Conservation (phyloP, 2,888 invertebrate species). For the Lasioglossum pauxillum region DNA sequence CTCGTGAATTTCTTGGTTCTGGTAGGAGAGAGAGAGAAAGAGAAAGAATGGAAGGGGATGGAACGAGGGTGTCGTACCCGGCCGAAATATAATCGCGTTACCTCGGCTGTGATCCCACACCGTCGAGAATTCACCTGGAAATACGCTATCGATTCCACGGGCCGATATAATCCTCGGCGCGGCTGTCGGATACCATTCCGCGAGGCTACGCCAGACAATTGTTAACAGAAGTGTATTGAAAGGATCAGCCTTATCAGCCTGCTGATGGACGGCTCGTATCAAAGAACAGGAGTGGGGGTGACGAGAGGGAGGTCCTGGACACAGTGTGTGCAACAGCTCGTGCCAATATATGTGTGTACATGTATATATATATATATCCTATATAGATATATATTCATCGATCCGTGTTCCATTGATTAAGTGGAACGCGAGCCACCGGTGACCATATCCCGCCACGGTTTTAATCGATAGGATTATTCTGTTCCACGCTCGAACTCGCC, state of each 20-base stretch:
- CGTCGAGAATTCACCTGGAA: conserved; percentile 41
- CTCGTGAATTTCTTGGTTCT: conserved; percentile 48
- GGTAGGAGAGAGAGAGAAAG: no score
- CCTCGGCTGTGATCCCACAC: conserved; percentile 25
- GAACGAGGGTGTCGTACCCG: conserved; percentile 10
- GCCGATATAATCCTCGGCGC: conserved; percentile 29
- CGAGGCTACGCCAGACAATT: conserved; percentile 40
- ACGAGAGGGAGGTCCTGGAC: not conserved
- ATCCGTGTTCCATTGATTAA: conserved; percentile 50
- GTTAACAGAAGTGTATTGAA: conserved; percentile 49
- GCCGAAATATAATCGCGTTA: conserved; percentile 56
- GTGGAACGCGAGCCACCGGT: conserved; percentile 29
- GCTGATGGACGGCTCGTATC: conserved; percentile 48
- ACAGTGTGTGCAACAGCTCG: conserved; percentile 7
- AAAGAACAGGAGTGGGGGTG: conserved; percentile 37
- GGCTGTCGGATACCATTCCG: conserved; percentile 20
- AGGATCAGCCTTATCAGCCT: conserved; percentile 49
- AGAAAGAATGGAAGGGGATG: not conserved
- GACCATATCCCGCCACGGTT: conserved; percentile 36
- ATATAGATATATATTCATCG: conserved; percentile 29
- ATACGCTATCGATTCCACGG: conserved; percentile 38
- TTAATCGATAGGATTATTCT: conserved; percentile 60
- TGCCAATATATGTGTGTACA: not conserved
- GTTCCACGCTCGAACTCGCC: conserved; percentile 31
- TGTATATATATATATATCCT: not conserved